These are phyloP conservation scores for Pipistrellus pipistrellus DNA, from an alignment of 2,797 vertebrate genomes.

Conservation along the genomic window DNA sequence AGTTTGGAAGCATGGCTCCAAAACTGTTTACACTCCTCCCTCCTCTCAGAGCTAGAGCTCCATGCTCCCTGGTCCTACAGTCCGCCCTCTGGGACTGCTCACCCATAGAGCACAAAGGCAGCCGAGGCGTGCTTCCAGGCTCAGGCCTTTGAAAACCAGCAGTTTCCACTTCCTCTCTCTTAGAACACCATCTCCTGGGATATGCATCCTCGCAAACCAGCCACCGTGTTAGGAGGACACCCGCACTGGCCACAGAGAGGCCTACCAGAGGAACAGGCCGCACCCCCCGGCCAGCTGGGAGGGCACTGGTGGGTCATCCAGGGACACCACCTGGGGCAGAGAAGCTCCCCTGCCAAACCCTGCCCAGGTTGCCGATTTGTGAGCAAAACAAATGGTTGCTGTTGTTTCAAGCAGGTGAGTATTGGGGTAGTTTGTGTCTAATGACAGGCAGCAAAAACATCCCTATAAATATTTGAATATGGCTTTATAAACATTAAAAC, in stretches of 20 bases:
- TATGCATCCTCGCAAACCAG: neutral
- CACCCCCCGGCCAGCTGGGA: neutral
- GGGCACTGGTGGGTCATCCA: neutral
- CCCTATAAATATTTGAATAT: slow-evolving; percentile 9
- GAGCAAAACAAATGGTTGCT: neutral
- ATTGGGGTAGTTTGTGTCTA: neutral
- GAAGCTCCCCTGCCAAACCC: neutral
- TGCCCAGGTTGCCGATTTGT: neutral
- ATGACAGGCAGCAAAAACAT: neutral
- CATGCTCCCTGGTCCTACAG: neutral
- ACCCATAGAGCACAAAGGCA: neutral
- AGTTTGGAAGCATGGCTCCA: neutral
- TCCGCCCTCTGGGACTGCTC: neutral
- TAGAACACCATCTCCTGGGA: neutral
- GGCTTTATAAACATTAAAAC: slow-evolving; percentile 26
- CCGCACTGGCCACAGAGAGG: neutral
- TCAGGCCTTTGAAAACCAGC: neutral
- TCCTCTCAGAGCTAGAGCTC: neutral
- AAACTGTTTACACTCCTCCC: neutral
- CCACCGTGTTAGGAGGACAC: neutral
- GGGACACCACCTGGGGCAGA: neutral
- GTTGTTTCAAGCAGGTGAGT: neutral
- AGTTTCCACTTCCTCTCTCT: neutral
- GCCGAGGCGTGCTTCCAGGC: neutral
- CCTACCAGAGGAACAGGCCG: neutral